Base-by-base conservation (phyloP, 2,113 vertebrate genomes). In the Podarcis raffonei region DNA sequence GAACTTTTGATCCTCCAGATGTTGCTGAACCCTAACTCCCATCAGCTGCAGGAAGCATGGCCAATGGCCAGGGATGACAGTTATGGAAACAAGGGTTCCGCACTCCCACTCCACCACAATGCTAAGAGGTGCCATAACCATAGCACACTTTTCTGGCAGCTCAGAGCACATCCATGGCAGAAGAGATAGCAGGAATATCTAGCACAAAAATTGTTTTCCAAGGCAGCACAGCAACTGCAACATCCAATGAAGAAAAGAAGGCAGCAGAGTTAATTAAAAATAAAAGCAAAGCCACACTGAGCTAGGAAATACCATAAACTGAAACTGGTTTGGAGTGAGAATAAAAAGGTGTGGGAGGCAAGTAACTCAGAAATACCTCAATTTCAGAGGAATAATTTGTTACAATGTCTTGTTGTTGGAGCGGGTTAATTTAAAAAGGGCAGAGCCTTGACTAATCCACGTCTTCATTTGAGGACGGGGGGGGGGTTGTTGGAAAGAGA, bases 261-360 rank as follows among this genome's bases (percentile, higher is more conserved):
- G 35, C 71, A 77, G 88, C 86, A 91, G 86, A 66, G 59, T 80
- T 22, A 15, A 76, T 92, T 80, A 62, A 93, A 85, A 82, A 88
- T 66, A 90, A 42, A 81, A 48, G n/a, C 74, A 90, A 75, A 5
- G 89, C 81, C 81, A 39, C 65, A 77, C n/a, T 3, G 12, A 57
- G 89, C 3, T 83, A 77, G 69, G 62, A 48, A 89, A 42, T 22
- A 82, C 72, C 84, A 81, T 23, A 76, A 32, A 88, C 37, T 89
- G 59, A 72, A n/a, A n/a, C n/a, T 15, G 59, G 74, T 83, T 83
- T 77, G 69, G 12, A 30, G 53, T 22, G 27, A 92, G 90, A 90
- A 76, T 88, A 57, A 93, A 95, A 87, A 84, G 82, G 35, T 11
- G 12, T 42, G 6, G 42, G 2, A 6, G n/a, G 71, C 69, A 66